A percentile compares a stretch with the other conserved stretches of the same genome.
phyloP scores from a whole-genome alignment of 2,113 vertebrate genomes.

The Chamaea fasciata region DNA sequence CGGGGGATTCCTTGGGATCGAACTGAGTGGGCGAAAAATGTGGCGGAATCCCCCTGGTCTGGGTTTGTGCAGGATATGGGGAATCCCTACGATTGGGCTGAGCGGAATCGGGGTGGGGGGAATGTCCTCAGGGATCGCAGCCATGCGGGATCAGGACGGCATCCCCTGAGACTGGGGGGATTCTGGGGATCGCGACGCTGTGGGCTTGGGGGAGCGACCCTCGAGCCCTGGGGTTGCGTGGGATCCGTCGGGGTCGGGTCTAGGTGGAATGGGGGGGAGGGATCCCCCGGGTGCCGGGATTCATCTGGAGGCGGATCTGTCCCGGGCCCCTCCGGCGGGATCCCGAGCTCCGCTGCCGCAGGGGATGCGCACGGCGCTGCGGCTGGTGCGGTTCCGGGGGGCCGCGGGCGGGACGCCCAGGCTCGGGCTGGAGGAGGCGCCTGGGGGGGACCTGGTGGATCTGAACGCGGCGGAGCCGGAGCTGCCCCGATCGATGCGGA shows the following conservation, averaged over 20 bases:
- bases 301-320: no score
- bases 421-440: constrained; percentile 81
- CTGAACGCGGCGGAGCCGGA: constrained; percentile 82
- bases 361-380: constrained; percentile 66
- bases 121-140: not conserved
- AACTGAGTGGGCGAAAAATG: not conserved
- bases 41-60: no score
- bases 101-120: not conserved
- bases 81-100: not conserved
- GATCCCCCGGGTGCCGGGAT: no score
- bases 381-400: constrained; percentile 83
- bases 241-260: no score
- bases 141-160: not conserved
- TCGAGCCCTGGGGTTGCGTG: no score
- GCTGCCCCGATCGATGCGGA: constrained; percentile 80
- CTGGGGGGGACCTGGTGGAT: constrained; percentile 76
- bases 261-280: no score
- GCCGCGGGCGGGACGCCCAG: not conserved
- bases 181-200: not conserved
- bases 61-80: not conserved
- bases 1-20: not conserved
- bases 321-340: not conserved
- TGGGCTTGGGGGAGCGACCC: not conserved
- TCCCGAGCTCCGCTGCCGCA: not conserved
- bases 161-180: no score